phyloP scores from a whole-genome alignment of 2,113 vertebrate genomes.

The Acanthisitta chloris region DNA sequence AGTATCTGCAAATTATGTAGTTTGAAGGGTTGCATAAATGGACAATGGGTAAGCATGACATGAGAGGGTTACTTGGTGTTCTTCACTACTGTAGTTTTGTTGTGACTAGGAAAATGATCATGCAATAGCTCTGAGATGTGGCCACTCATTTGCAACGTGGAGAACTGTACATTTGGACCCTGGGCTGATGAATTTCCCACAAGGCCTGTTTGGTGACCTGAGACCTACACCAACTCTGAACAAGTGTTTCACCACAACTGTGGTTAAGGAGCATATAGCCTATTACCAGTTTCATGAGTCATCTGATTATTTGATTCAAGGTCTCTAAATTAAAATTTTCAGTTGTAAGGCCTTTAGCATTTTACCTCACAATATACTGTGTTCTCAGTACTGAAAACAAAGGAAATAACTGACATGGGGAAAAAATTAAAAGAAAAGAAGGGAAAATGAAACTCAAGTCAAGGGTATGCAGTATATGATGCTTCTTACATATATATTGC shows the following conservation, averaged over 20 bases:
- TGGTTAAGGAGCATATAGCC: neutral
- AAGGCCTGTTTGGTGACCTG: neutral
- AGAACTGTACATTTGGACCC: neutral
- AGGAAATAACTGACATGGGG: neutral
- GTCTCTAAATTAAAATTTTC: neutral
- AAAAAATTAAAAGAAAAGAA: neutral
- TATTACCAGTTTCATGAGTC: neutral
- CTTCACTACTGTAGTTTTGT: neutral
- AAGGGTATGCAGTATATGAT: neutral
- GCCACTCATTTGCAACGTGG: neutral
- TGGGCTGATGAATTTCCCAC: neutral
- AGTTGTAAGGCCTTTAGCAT: neutral
- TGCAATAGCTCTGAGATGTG: neutral
- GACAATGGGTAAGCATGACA: neutral
- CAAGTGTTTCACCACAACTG: fast-evolving
- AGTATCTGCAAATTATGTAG: neutral
- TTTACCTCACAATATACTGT: neutral
- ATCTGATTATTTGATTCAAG: neutral
- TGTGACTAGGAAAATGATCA: neutral
- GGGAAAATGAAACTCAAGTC: neutral
- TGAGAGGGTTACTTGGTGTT: neutral
- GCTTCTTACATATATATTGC: neutral
- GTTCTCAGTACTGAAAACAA: neutral
- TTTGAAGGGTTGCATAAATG: neutral
- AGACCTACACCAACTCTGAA: neutral